Evolutionary conservation across 2,888 invertebrate species (phyloP).

Genomic region (Leucophora obtusa): DNA sequence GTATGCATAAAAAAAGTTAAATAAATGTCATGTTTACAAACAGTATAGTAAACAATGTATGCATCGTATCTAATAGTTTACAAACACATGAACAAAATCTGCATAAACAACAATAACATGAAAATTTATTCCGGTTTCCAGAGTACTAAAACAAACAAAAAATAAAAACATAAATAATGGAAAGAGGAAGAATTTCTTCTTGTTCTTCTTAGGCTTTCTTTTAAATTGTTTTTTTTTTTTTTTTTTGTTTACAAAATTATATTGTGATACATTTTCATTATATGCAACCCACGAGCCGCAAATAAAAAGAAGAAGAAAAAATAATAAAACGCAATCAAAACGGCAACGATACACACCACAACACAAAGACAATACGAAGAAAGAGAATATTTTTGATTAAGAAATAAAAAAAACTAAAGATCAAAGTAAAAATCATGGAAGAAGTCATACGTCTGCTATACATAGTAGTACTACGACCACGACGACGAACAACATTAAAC

Average conservation of each 20-base stretch:
- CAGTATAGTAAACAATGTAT: constrained; percentile 26
- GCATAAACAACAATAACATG: constrained; percentile 35
- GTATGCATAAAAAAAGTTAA: constrained; percentile 43
- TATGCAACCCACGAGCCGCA: constrained; percentile 29
- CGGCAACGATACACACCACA: constrained; percentile 13
- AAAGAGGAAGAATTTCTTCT: constrained; percentile 36
- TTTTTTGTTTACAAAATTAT: constrained; percentile 54
- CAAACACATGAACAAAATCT: constrained; percentile 25
- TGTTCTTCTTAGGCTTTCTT: constrained; percentile 4
- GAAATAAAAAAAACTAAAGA: constrained; percentile 19
- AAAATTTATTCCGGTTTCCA: constrained; percentile 53
- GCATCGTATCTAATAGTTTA: constrained; percentile 18
- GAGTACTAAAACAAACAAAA: constrained; percentile 17
- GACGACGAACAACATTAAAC: neutral
- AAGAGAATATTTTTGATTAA: constrained; percentile 14
- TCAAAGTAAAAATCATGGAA: constrained; percentile 38
- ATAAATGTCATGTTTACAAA: constrained; percentile 52
- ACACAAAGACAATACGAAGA: constrained; percentile 18
- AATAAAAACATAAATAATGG: constrained; percentile 26
- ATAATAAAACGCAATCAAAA: constrained; percentile 27
- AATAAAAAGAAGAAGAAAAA: constrained; percentile 38
- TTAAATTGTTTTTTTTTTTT: constrained; percentile 29
- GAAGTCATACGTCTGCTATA: neutral
- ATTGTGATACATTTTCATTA: constrained; percentile 63
- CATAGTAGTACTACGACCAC: neutral